phyloP scores from a whole-genome alignment of 2,113 vertebrate species.

The Urocitellus parryii region DNA sequence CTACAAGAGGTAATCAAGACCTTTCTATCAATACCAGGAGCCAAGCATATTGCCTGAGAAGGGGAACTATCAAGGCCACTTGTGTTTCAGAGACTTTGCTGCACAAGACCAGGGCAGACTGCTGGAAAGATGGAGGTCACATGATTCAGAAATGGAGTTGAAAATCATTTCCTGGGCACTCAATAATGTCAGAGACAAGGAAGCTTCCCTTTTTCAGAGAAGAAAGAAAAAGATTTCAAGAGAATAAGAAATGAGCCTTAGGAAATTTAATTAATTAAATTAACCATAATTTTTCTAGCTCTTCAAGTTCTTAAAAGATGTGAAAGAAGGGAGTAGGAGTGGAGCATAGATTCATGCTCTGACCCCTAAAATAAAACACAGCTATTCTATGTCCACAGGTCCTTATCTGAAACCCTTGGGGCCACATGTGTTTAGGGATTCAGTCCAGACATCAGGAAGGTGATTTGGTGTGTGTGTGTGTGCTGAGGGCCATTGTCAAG shows the following conservation, averaged over 20 bases:
- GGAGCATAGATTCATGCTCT: background rate
- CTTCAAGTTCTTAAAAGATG: background rate
- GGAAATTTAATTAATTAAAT: background rate
- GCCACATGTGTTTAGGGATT: background rate
- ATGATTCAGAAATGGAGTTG: background rate
- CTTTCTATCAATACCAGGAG: background rate
- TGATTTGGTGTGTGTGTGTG: background rate
- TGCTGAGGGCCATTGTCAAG: too few relatives aligned
- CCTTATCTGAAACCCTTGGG: background rate
- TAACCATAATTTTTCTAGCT: background rate
- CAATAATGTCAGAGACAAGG: background rate
- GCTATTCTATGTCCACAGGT: background rate
- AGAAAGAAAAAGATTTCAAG: conserved; percentile 1
- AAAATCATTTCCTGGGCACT: background rate
- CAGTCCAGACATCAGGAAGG: background rate
- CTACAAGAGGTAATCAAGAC: background rate
- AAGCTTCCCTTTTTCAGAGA: conserved; percentile 27
- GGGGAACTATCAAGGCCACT: background rate
- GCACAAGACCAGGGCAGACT: background rate
- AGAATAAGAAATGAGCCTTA: background rate
- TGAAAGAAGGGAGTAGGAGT: background rate
- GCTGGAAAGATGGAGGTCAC: background rate
- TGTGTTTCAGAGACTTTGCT: background rate
- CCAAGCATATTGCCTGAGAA: background rate
- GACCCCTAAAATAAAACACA: background rate